Evolutionary conservation across 2,113 vertebrate genomes (phyloP).

Genomic region (Lophochroa leadbeateri): DNA sequence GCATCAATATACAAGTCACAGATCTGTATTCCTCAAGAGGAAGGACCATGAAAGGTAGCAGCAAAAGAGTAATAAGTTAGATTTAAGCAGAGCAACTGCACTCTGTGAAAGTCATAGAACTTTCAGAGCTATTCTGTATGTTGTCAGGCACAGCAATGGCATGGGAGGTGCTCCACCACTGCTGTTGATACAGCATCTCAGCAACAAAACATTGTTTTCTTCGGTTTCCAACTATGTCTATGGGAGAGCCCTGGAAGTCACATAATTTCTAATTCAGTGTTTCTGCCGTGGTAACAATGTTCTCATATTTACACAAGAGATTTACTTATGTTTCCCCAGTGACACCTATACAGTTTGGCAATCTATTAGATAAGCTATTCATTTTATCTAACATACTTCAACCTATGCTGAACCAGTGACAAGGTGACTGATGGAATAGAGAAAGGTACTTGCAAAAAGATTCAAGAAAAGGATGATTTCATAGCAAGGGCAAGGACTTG

Average conservation of each 20-base stretch:
- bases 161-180: neutral
- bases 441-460: neutral
- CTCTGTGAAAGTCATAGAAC: no score
- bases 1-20: no score
- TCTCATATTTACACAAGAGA: neutral
- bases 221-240: neutral
- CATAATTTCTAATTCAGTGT: neutral
- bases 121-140: neutral
- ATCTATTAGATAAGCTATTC: neutral
- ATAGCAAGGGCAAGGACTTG: neutral
- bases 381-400: neutral
- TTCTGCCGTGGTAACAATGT: neutral
- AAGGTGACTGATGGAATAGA: neutral
- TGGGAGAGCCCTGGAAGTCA: neutral
- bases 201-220: neutral
- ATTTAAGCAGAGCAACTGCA: no score
- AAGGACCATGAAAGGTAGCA: no score
- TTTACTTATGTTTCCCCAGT: neutral
- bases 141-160: neutral
- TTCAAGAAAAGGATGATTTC: neutral
- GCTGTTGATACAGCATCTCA: neutral
- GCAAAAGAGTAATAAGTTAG: no score
- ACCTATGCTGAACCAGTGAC: neutral
- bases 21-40: no score
- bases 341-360: neutral